A percentile compares a stretch with the other conserved stretches of the same genome.
These are phyloP conservation scores for Platycnemis pennipes DNA, from an alignment of 2,888 invertebrate species.

Conservation along the genomic window DNA sequence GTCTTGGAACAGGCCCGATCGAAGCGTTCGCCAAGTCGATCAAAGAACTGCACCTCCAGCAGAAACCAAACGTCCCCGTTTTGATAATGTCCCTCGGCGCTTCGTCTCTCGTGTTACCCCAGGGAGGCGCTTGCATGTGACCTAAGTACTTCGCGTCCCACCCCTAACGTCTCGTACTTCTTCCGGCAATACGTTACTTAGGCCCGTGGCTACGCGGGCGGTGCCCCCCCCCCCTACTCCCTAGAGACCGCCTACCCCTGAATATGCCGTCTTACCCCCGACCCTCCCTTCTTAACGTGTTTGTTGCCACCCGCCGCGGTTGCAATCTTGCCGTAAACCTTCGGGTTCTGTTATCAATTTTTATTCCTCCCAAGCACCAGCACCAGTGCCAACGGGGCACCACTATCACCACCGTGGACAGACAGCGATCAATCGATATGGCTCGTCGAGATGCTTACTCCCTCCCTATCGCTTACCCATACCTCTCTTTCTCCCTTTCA, in stretches of 20 bases:
- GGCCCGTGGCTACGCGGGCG: neutral
- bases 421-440: conserved; percentile 52
- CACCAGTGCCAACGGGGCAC: neutral
- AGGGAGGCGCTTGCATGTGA: too few species aligned
- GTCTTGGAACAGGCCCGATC: neutral
- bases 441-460: conserved; percentile 37
- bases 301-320: too few species aligned
- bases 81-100: neutral
- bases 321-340: neutral
- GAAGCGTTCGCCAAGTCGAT: neutral
- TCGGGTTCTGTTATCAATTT: neutral
- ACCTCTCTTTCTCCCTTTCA: neutral
- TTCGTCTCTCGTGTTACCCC: neutral
- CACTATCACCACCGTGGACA: neutral
- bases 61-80: neutral
- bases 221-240: neutral
- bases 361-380: neutral
- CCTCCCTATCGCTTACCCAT: too few species aligned
- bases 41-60: neutral
- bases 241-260: neutral
- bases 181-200: neutral
- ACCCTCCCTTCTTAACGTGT: neutral
- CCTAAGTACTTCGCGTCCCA: neutral
- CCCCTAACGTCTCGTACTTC: neutral
- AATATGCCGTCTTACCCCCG: neutral